Percentiles rank a stretch among this genome's conserved stretches.
phyloP scores from a whole-genome alignment of 1,140 invertebrate genomes.

The Drepana arcuata region DNA sequence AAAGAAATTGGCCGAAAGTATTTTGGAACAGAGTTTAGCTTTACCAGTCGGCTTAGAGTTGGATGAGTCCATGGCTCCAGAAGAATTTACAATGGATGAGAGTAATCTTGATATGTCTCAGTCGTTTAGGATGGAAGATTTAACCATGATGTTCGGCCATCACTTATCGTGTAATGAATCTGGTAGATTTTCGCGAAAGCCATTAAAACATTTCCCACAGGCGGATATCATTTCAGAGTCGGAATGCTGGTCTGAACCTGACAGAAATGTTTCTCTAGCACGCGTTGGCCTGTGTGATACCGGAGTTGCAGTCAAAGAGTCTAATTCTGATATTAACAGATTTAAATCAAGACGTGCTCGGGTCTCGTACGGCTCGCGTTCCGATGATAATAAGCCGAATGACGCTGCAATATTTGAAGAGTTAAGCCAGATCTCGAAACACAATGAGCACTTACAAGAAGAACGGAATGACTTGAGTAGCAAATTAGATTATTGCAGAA shows the following conservation, averaged over 20 bases:
- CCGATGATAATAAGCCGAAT: conserved; percentile 41
- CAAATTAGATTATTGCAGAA: conserved; percentile 37
- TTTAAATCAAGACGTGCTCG: conserved; percentile 36
- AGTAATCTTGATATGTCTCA: conserved; percentile 60
- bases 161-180: conserved; percentile 44
- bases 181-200: conserved; percentile 27
- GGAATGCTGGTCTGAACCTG: conserved; percentile 89
- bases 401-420: conserved; percentile 39
- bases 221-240: conserved; percentile 79
- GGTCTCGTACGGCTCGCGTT: conserved; percentile 46
- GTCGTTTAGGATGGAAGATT: conserved; percentile 57
- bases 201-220: conserved; percentile 31
- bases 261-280: conserved; percentile 83
- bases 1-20: conserved; percentile 63
- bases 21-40: conserved; percentile 65
- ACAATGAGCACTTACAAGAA: conserved; percentile 34
- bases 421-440: conserved; percentile 29
- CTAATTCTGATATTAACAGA: conserved; percentile 32
- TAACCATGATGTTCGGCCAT: conserved; percentile 66
- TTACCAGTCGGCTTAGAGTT: conserved; percentile 60
- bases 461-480: conserved; percentile 39
- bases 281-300: conserved; percentile 79
- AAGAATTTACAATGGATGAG: conserved; percentile 59
- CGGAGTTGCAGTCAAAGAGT: conserved; percentile 32
- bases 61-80: conserved; percentile 58